A percentile compares a stretch with the other conserved stretches of the same genome.
phyloP scores from a whole-genome alignment of 1,140 invertebrate genomes.

The Chironomus tepperi region DNA sequence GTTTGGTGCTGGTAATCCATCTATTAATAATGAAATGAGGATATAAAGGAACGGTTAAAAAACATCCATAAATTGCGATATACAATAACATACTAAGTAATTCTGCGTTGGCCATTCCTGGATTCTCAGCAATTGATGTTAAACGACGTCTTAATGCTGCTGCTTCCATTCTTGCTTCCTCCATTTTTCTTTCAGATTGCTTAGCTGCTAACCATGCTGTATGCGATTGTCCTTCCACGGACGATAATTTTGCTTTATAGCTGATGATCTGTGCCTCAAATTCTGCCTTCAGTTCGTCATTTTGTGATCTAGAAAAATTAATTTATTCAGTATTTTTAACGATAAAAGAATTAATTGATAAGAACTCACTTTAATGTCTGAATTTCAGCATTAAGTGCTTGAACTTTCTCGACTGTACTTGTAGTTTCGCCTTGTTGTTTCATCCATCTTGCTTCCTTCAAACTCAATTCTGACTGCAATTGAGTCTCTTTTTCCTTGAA shows the following conservation, averaged over 20 bases:
- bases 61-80: too few species aligned
- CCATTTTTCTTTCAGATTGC: slow-evolving; percentile 62
- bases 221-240: slow-evolving; percentile 65
- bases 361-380: slow-evolving; percentile 63
- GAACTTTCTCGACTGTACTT: slow-evolving; percentile 66
- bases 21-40: not conserved
- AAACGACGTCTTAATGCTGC: slow-evolving; percentile 61
- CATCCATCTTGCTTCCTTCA: slow-evolving; percentile 73
- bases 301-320: slow-evolving; percentile 47
- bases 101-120: slow-evolving; percentile 24
- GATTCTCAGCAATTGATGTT: slow-evolving; percentile 41
- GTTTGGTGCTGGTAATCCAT: slow-evolving; percentile 27
- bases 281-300: slow-evolving; percentile 65
- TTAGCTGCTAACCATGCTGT: slow-evolving; percentile 68
- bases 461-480: slow-evolving; percentile 67
- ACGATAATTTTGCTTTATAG: slow-evolving; percentile 62
- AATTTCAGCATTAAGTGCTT: slow-evolving; percentile 67
- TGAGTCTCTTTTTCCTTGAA: slow-evolving; percentile 83
- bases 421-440: slow-evolving; percentile 75
- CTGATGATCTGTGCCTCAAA: slow-evolving; percentile 69
- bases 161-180: slow-evolving; percentile 65
- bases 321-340: too few species aligned
- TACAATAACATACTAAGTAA: not conserved
- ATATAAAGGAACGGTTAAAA: too few species aligned
- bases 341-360: too few species aligned